Conservation (phyloP, 2,888 invertebrate species). For the Schizotus pectinicornis region DNA sequence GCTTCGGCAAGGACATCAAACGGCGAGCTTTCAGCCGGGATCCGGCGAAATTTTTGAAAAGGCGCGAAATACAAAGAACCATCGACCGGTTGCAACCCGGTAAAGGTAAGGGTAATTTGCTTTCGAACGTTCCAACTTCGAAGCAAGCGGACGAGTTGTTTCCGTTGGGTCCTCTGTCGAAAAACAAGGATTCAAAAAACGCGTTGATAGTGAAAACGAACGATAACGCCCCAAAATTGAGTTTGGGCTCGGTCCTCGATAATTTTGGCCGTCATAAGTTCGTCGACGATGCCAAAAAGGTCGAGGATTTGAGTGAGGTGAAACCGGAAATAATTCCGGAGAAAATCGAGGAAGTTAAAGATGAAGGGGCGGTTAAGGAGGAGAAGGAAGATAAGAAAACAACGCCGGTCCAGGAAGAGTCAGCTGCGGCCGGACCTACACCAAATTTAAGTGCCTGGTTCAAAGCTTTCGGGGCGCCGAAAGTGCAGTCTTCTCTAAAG, state of each 20-base stretch:
- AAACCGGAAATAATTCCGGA: background rate
- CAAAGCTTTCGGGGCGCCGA: conserved; percentile 89
- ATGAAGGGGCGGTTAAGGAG: conserved; percentile 35
- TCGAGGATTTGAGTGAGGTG: conserved; percentile 49
- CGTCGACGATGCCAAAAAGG: conserved; percentile 60
- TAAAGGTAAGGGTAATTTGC: conserved; percentile 84
- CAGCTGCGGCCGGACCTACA: conserved; percentile 68
- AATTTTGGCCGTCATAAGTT: conserved; percentile 76
- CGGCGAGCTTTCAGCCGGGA: conserved; percentile 59
- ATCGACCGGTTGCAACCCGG: conserved; percentile 86
- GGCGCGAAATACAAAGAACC: conserved; percentile 78
- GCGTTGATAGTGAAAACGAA: conserved; percentile 66
- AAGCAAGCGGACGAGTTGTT: conserved; percentile 67
- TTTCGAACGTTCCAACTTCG: conserved; percentile 69
- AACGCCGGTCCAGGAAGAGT: conserved; percentile 39
- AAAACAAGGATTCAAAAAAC: conserved; percentile 66
- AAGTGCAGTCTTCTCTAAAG: conserved; percentile 67
- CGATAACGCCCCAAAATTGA: conserved; percentile 79
- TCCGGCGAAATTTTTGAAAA: conserved; percentile 58
- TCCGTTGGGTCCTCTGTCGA: conserved; percentile 63
- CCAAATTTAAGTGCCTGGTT: conserved; percentile 92
- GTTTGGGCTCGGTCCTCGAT: conserved; percentile 82
- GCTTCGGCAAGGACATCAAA: conserved; percentile 56
- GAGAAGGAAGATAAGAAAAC: conserved; percentile 41
- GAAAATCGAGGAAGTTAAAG: conserved; percentile 53